A percentile compares a stretch with the other conserved stretches of the same genome.
Evolutionary conservation across 2,888 invertebrate species (phyloP).

Genomic region (Watsonalla binaria): DNA sequence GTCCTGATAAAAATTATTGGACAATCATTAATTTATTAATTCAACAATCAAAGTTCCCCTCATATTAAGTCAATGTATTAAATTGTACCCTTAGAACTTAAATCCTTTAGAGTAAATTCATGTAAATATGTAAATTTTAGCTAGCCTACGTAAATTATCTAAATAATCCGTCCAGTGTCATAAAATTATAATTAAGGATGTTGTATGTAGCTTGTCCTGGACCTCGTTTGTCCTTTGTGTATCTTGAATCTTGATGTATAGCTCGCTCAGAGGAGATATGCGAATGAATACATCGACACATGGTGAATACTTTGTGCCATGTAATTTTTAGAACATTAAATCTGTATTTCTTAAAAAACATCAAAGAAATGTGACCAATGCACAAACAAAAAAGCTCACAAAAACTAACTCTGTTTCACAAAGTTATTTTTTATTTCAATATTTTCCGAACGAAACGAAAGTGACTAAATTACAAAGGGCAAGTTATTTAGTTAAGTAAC

Average conservation of each 20-base stretch:
- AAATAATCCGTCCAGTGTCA: constrained; percentile 66
- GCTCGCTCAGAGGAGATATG: constrained; percentile 6
- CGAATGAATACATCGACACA: constrained; percentile 42
- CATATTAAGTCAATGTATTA: not conserved
- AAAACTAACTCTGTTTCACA: too few species aligned
- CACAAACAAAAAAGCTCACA: too few species aligned
- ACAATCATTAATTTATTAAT: not conserved
- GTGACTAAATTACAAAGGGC: not conserved
- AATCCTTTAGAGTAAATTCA: constrained; percentile 7
- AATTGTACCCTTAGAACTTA: constrained; percentile 2
- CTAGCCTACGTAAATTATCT: constrained; percentile 23
- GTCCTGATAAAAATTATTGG: not conserved
- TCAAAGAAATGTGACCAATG: too few species aligned
- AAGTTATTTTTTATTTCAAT: too few species aligned
- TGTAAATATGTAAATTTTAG: constrained; percentile 70
- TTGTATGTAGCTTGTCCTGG: constrained; percentile 17
- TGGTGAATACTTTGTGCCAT: constrained; percentile 74
- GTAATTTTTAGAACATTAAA: constrained; percentile 17
- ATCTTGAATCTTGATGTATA: constrained; percentile 3
- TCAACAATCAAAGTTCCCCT: not conserved
- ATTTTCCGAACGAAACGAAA: constrained; percentile 1
- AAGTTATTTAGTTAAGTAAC: too few species aligned
- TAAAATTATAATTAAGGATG: constrained; percentile 29
- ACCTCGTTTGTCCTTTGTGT: constrained; percentile 17
- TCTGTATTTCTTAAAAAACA: too few species aligned